phyloP scores from a whole-genome alignment of 1,140 invertebrate species.

The Stegodyphus mimosarum region DNA sequence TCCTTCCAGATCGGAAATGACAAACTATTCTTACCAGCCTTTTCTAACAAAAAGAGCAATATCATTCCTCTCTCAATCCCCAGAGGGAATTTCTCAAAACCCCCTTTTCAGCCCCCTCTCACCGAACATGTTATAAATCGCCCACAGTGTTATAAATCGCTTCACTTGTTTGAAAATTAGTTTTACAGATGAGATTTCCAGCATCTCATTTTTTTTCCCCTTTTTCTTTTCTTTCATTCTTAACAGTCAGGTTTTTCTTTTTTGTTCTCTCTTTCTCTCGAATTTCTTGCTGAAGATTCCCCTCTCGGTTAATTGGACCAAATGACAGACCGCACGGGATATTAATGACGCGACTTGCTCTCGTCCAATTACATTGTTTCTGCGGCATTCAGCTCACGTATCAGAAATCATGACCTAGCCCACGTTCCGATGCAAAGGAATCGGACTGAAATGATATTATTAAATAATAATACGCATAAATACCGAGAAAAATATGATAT shows the following conservation, averaged over 20 bases:
- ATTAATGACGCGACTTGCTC: slow-evolving; percentile 29
- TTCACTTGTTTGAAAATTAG: slow-evolving; percentile 39
- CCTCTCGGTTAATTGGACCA: slow-evolving; percentile 44
- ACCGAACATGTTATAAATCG: slow-evolving; percentile 8
- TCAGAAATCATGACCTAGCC: slow-evolving; percentile 34
- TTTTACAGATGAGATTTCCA: slow-evolving; percentile 55
- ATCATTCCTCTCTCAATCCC: too few relatives aligned
- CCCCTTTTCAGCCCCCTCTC: too few relatives aligned
- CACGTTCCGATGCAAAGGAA: not conserved
- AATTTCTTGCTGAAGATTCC: not conserved
- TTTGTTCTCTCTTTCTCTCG: not conserved
- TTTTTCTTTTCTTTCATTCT: not conserved
- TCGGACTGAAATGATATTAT: slow-evolving; percentile 14
- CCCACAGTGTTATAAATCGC: slow-evolving; percentile 39
- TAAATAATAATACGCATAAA: slow-evolving; percentile 49
- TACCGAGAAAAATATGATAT: slow-evolving; percentile 26
- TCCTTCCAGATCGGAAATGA: too few relatives aligned
- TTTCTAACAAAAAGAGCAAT: too few relatives aligned
- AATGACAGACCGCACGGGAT: slow-evolving; percentile 50
- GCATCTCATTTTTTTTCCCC: not conserved
- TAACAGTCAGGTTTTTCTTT: not conserved
- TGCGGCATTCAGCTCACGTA: slow-evolving; percentile 31
- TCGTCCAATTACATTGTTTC: slow-evolving; percentile 54
- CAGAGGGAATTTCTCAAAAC: too few relatives aligned
- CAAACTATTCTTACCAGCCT: too few relatives aligned